Percentiles rank a stretch among this genome's conserved stretches.
phyloP scores from a whole-genome alignment of 1,140 invertebrate species.

The Ericerus pela region DNA sequence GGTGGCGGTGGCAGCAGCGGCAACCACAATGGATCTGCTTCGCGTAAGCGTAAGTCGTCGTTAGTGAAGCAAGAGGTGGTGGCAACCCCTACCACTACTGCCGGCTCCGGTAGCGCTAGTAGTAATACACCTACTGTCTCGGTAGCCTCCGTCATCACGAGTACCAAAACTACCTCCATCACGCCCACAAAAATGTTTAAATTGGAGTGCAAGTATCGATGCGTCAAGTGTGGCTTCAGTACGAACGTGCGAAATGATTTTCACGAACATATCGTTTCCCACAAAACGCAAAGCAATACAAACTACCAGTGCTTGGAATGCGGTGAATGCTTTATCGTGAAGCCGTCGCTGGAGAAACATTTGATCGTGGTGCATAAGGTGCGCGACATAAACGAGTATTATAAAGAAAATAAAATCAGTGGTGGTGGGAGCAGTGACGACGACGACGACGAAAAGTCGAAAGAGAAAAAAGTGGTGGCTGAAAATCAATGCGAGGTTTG shows the following conservation, averaged over 20 bases:
- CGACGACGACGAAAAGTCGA: too few relatives aligned
- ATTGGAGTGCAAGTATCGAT: constrained; percentile 20
- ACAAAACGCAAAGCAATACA: constrained; percentile 40
- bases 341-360: constrained; percentile 45
- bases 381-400: constrained; percentile 38
- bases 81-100: too few relatives aligned
- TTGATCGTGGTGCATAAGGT: constrained; percentile 43
- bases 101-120: too few relatives aligned
- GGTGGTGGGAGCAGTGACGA: constrained; percentile 35
- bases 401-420: constrained; percentile 25
- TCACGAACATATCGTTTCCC: constrained; percentile 37
- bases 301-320: constrained; percentile 53
- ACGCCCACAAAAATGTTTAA: not conserved
- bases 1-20: too few relatives aligned
- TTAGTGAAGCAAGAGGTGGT: too few relatives aligned
- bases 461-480: constrained; percentile 30
- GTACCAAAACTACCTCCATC: too few relatives aligned
- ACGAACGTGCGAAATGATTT: constrained; percentile 31
- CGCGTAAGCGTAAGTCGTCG: too few relatives aligned
- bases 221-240: constrained; percentile 29
- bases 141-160: too few relatives aligned
- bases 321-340: constrained; percentile 47
- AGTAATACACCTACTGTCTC: too few relatives aligned
- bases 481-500: constrained; percentile 51
- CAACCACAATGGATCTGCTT: too few relatives aligned